phyloP scores from a whole-genome alignment of 2,113 vertebrate genomes.

The Corvus hawaiiensis region DNA sequence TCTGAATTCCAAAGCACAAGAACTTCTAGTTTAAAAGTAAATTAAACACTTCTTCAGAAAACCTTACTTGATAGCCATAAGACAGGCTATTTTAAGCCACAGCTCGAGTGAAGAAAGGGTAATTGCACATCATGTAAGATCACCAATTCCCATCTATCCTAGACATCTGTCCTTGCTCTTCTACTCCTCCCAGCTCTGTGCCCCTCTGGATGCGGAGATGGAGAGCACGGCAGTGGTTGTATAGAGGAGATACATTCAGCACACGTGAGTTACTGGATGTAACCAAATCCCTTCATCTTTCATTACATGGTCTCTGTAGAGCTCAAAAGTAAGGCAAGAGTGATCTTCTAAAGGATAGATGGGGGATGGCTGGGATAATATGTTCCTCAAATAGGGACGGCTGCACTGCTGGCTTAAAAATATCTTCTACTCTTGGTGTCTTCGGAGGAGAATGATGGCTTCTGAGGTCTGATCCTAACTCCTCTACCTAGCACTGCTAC shows the following conservation, averaged over 20 bases:
- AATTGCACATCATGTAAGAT: background rate
- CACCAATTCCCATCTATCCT: background rate
- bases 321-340: background rate
- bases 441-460: background rate
- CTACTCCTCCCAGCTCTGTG: background rate
- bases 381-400: background rate
- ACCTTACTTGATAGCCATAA: background rate
- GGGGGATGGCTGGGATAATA: background rate
- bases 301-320: background rate
- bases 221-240: fast-evolving
- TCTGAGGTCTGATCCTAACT: background rate
- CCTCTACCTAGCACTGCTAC: background rate
- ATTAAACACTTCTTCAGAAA: background rate
- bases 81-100: background rate
- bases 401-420: background rate
- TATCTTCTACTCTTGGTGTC: background rate
- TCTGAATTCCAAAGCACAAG: background rate
- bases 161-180: background rate
- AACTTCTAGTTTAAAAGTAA: background rate
- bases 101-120: background rate
- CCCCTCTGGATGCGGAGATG: fast-evolving
- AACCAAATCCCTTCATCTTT: background rate
- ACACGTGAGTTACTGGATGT: fast-evolving
- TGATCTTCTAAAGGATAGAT: background rate
- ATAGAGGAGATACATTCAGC: background rate